Conservation (phyloP, 1,140 invertebrate genomes). For the Drosophila grimshawi region DNA sequence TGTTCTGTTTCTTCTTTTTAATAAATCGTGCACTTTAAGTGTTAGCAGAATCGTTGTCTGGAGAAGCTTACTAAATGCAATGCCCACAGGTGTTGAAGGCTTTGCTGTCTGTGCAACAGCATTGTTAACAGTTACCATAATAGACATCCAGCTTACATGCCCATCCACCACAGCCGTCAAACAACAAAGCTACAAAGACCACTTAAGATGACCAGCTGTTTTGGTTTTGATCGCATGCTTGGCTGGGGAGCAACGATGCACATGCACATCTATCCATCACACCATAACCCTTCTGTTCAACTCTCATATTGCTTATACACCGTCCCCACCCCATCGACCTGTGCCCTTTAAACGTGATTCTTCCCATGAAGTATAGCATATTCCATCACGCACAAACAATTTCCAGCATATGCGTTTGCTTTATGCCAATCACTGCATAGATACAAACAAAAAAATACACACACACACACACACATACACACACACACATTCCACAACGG, state of each 20-base stretch:
- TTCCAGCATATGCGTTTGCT: constrained; percentile 63
- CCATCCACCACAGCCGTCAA: background rate
- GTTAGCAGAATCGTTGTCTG: too few relatives aligned
- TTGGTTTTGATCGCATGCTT: background rate
- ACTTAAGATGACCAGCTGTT: background rate
- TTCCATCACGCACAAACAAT: constrained; percentile 49
- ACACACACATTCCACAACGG: constrained; percentile 6
- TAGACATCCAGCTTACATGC: too few relatives aligned
- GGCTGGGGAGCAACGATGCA: background rate
- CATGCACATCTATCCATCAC: background rate
- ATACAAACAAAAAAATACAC: background rate
- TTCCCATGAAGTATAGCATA: background rate
- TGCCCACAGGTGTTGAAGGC: too few relatives aligned
- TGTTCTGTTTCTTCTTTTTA: too few relatives aligned
- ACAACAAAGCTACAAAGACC: background rate
- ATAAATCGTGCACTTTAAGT: too few relatives aligned
- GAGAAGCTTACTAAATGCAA: too few relatives aligned
- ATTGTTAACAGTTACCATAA: too few relatives aligned
- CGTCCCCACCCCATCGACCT: background rate
- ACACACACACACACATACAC: constrained; percentile 1
- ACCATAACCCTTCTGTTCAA: background rate
- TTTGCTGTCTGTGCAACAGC: too few relatives aligned
- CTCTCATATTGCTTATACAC: too few relatives aligned
- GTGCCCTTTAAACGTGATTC: constrained; percentile 9
- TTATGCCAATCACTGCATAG: constrained; percentile 65